These are phyloP conservation scores for Toxotes jaculatrix DNA, from an alignment of 2,113 vertebrate genomes.

Conservation along the genomic window DNA sequence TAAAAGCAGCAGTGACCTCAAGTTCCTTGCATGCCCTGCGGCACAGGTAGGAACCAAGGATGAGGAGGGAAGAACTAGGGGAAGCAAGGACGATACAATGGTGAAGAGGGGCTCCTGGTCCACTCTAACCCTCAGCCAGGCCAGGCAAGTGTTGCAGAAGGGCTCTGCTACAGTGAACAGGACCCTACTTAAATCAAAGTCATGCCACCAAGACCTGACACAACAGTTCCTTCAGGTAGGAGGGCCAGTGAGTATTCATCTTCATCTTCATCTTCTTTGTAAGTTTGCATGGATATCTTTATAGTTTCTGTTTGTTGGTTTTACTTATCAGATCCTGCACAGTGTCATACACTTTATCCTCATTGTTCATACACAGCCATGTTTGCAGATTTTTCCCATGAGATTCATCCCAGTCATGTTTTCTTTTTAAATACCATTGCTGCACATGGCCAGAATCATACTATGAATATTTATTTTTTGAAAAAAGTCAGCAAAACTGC, in stretches of 20 bases:
- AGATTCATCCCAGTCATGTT: neutral
- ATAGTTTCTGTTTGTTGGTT: constrained; percentile 25
- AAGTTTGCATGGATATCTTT: constrained; percentile 48
- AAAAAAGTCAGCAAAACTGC: neutral
- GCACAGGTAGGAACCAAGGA: constrained; percentile 82
- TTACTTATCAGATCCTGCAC: neutral
- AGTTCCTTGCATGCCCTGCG: constrained; percentile 82
- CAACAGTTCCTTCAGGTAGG: constrained; percentile 97
- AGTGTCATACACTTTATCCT: no score
- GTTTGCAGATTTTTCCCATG: neutral
- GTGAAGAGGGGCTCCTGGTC: constrained; percentile 97
- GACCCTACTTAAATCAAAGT: constrained; percentile 96
- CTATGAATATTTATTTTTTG: neutral
- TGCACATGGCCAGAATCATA: neutral
- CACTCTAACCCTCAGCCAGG: constrained; percentile 94
- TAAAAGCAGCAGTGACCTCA: constrained; percentile 95
- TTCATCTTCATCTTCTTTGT: constrained; percentile 57
- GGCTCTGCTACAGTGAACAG: constrained; percentile 96
- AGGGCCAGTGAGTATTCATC: constrained; percentile 77
- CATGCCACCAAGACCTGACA: constrained; percentile 95
- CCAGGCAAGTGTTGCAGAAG: constrained; percentile 95
- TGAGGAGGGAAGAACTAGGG: constrained; percentile 56
- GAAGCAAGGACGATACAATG: constrained; percentile 69
- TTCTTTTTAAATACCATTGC: constrained; percentile 5
- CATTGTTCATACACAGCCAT: neutral